Conservation (phyloP, 1,140 invertebrate species). For the Metopolophium dirhodum region DNA sequence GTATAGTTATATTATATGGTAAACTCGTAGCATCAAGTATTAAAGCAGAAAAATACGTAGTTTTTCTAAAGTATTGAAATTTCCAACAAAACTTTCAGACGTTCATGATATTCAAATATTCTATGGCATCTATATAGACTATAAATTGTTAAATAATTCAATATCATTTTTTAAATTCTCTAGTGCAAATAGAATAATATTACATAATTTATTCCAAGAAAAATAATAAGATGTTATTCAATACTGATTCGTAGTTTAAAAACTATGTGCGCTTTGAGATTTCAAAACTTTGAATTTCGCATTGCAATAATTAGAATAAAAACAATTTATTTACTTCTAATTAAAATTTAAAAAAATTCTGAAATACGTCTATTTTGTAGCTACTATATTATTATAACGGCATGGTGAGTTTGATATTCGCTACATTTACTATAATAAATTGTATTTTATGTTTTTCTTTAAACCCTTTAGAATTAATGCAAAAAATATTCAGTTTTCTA, state of each 20-base stretch:
- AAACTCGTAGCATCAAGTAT: background rate
- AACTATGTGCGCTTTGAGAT: background rate
- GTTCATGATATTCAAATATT: background rate
- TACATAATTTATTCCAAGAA: background rate
- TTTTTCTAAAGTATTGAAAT: background rate
- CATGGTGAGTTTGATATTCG: background rate
- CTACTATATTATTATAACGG: background rate
- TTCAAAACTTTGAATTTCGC: background rate
- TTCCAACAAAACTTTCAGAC: background rate
- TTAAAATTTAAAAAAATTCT: background rate
- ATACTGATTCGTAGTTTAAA: background rate
- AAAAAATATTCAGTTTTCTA: background rate
- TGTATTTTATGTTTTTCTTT: background rate
- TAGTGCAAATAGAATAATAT: background rate
- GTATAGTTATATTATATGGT: background rate
- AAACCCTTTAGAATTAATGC: background rate
- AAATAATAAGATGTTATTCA: background rate
- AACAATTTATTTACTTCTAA: background rate
- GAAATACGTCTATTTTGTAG: background rate
- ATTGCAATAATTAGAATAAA: background rate
- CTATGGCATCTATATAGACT: background rate
- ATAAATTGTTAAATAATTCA: background rate
- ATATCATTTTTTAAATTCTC: background rate
- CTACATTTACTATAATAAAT: background rate
- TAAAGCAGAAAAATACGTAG: background rate